A percentile compares a stretch with the other conserved stretches of the same genome.
Conservation (phyloP, 2,113 vertebrate genomes). For the Myrmecophaga tridactyla region DNA sequence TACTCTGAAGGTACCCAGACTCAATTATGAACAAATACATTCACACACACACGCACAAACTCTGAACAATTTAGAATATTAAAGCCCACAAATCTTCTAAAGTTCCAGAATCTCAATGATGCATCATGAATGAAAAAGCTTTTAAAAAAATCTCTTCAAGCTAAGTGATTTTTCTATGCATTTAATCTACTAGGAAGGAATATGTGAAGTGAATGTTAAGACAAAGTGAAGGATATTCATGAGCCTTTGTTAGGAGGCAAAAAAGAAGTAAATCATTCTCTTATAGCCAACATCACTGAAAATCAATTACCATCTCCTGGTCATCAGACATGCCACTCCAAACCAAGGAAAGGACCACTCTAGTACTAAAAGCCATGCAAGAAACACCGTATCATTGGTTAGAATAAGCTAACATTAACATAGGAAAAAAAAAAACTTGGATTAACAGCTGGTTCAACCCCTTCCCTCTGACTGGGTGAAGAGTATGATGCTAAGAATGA, state of each 20-base stretch:
- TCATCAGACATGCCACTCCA: not conserved
- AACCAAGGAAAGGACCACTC: not conserved
- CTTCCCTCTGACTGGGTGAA: not conserved
- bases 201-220: not conserved
- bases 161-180: constrained; percentile 18
- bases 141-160: constrained; percentile 6
- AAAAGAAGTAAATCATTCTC: constrained; percentile 19
- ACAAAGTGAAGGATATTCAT: constrained; percentile 29
- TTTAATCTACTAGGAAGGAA: constrained; percentile 48
- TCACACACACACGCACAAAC: not conserved
- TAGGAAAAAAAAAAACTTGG: not conserved
- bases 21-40: constrained; percentile 45
- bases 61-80: constrained; percentile 39
- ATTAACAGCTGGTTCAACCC: not conserved
- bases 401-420: not conserved
- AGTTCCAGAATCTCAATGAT: not conserved
- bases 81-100: constrained; percentile 48
- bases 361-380: not conserved
- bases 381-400: not conserved
- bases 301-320: not conserved
- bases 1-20: not conserved
- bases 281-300: constrained; percentile 18
- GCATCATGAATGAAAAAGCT: constrained; percentile 23
- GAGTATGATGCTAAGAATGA: not conserved
- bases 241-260: not conserved